phyloP scores from a whole-genome alignment of 2,113 vertebrate species.

The Syngnathus floridae region DNA sequence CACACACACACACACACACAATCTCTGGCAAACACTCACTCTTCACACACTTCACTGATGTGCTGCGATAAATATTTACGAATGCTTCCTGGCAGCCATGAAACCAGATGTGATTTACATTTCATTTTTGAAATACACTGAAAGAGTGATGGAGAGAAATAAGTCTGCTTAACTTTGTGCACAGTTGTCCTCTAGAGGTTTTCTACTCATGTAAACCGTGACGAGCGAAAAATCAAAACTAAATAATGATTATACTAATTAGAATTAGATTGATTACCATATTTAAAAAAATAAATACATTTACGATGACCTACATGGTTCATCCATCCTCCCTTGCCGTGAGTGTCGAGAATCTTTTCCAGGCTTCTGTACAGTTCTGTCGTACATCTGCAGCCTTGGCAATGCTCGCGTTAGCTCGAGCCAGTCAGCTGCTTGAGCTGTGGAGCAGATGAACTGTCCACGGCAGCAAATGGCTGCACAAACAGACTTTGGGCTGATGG shows the following conservation, averaged over 20 bases:
- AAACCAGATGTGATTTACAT: constrained; percentile 64
- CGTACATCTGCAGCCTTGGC: constrained; percentile 2
- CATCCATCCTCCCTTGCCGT: background rate
- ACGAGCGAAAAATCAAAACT: constrained; percentile 4
- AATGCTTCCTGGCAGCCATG: constrained; percentile 58
- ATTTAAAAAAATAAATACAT: too few species aligned
- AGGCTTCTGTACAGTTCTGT: background rate
- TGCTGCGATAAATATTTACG: constrained; percentile 67
- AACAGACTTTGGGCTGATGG: constrained; percentile 45
- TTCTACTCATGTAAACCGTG: constrained; percentile 7
- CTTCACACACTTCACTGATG: constrained; percentile 64
- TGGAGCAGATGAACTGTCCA: constrained; percentile 44
- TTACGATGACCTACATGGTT: background rate
- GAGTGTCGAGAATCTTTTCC: background rate
- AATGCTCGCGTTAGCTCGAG: constrained; percentile 21
- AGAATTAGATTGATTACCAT: constrained; percentile 16
- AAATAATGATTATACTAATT: constrained; percentile 33
- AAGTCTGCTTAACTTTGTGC: constrained; percentile 32
- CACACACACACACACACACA: constrained; percentile 36
- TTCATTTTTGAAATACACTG: constrained; percentile 62
- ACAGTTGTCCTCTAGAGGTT: background rate
- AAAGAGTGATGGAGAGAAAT: constrained; percentile 40
- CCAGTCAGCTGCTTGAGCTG: constrained; percentile 41
- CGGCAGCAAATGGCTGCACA: constrained; percentile 55
- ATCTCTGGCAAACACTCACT: constrained; percentile 52